Conservation (phyloP, 1,140 invertebrate genomes). For the Platyscapa corneri region DNA sequence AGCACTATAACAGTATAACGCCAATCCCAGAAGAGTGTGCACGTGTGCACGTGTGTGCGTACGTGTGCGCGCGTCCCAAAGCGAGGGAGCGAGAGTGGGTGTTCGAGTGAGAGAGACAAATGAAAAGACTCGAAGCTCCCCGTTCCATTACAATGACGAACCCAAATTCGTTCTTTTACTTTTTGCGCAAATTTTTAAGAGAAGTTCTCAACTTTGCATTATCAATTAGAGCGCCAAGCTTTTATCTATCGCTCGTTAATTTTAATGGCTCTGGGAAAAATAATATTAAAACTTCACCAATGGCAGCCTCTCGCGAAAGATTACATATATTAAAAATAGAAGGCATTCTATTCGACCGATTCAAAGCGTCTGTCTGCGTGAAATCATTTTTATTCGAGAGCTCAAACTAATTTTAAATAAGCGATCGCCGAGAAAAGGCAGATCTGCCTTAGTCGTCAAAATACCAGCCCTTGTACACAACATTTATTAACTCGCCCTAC, state of each 20-base stretch:
- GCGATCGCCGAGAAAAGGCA: too few species aligned
- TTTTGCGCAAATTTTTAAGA: not conserved
- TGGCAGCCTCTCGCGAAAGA: not conserved
- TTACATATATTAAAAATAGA: too few species aligned
- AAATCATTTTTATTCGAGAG: not conserved
- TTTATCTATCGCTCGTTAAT: slow-evolving; percentile 24
- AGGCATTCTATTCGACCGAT: not conserved
- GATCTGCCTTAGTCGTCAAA: too few species aligned
- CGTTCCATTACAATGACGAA: slow-evolving; percentile 41
- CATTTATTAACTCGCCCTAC: too few species aligned
- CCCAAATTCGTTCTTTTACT: slow-evolving; percentile 20
- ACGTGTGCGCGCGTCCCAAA: not conserved
- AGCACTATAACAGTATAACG: slow-evolving; percentile 16
- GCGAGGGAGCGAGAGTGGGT: too few species aligned
- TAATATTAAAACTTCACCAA: not conserved
- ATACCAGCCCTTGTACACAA: too few species aligned
- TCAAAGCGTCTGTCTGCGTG: not conserved
- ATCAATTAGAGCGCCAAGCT: slow-evolving; percentile 1
- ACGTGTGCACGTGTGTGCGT: not conserved
- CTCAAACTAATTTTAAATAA: too few species aligned
- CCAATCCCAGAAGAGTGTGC: slow-evolving; percentile 17
- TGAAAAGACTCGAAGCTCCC: not conserved
- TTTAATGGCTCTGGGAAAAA: not conserved
- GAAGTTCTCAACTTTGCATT: not conserved
- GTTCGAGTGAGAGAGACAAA: not conserved